These are phyloP conservation scores for Coranthus polyacanthus DNA, from an alignment of 2,797 vertebrate genomes.

Conservation along the genomic window DNA sequence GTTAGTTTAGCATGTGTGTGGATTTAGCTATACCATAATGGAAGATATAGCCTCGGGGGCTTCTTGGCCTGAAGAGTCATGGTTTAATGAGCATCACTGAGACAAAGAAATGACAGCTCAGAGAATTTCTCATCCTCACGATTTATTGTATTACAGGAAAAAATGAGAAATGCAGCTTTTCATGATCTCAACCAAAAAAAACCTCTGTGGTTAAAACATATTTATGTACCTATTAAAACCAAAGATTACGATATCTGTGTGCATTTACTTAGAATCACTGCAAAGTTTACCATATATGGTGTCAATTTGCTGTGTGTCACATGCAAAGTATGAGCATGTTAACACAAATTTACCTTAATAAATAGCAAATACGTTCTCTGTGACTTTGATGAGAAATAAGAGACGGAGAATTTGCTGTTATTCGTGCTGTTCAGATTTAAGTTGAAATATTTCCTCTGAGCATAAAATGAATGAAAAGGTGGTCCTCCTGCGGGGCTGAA, in stretches of 20 bases:
- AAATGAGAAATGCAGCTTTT: constrained; percentile 75
- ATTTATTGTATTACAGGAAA: constrained; percentile 77
- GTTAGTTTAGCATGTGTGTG: constrained; percentile 70
- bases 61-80: constrained; percentile 80
- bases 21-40: constrained; percentile 78
- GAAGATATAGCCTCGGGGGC: constrained; percentile 75
- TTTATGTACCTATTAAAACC: constrained; percentile 9
- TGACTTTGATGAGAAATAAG: constrained; percentile 16
- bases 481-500: neutral
- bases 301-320: neutral
- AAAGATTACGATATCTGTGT: constrained; percentile 1
- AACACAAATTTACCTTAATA: neutral
- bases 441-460: neutral
- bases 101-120: constrained; percentile 77
- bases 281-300: neutral
- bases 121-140: constrained; percentile 73
- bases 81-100: constrained; percentile 85
- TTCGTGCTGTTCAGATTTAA: neutral
- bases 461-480: neutral
- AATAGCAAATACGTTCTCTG: neutral
- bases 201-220: constrained; percentile 14
- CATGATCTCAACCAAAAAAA: constrained; percentile 46
- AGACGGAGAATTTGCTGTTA: neutral
- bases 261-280: constrained; percentile 9
- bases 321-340: constrained; percentile 3